These are phyloP conservation scores for Agapornis roseicollis DNA, from an alignment of 2,113 vertebrate species.

Conservation along the genomic window DNA sequence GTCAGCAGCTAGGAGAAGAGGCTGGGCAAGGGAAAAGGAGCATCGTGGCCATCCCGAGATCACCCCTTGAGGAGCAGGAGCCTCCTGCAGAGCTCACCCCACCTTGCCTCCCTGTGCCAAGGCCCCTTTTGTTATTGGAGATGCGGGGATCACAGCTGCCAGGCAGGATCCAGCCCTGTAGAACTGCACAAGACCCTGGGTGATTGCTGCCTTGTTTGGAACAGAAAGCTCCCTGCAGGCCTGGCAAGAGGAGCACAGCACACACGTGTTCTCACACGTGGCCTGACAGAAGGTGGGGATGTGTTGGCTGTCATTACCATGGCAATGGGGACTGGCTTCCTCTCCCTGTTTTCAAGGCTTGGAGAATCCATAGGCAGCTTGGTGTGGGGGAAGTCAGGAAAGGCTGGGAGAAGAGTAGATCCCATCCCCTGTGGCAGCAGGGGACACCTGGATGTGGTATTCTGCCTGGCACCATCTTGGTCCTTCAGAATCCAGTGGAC, in stretches of 20 bases:
- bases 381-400: not conserved
- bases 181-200: not conserved
- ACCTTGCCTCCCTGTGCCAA: not conserved
- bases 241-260: not conserved
- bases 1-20: not conserved
- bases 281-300: slow-evolving; percentile 18
- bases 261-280: slow-evolving; percentile 23
- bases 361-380: not conserved
- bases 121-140: not conserved
- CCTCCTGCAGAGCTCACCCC: not conserved
- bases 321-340: slow-evolving; percentile 2
- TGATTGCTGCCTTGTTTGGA: not conserved
- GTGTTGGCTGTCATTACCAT: slow-evolving; percentile 19
- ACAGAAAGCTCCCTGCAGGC: not conserved
- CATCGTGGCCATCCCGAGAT: not conserved
- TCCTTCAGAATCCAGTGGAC: not conserved
- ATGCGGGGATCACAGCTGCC: not conserved
- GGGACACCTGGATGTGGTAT: not conserved
- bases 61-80: not conserved
- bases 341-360: not conserved
- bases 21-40: not conserved
- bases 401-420: not conserved
- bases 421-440: not conserved
- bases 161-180: not conserved
- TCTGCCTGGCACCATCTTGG: not conserved